These are phyloP conservation scores for Arge pagana DNA, from an alignment of 2,888 invertebrate genomes.

Conservation along the genomic window DNA sequence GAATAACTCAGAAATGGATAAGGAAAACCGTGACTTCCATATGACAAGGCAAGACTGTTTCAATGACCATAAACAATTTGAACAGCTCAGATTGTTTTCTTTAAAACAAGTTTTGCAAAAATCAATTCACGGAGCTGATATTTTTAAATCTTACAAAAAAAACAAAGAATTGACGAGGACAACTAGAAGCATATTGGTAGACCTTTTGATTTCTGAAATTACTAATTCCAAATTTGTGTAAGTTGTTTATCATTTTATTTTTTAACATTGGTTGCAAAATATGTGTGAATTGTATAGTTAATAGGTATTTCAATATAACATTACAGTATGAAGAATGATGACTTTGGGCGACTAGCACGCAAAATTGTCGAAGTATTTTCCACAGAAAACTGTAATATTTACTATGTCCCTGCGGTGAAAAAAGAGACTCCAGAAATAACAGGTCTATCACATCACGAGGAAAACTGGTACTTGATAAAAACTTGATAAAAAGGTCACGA, in stretches of 20 bases:
- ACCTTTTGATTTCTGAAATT: background rate
- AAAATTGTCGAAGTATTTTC: constrained; percentile 1
- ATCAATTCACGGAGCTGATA: background rate
- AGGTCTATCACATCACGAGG: background rate
- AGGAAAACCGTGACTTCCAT: too few relatives aligned
- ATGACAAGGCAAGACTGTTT: too few relatives aligned
- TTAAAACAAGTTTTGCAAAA: background rate
- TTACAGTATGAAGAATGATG: background rate
- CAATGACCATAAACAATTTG: too few relatives aligned
- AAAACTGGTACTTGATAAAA: constrained; percentile 2
- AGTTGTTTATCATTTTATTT: background rate
- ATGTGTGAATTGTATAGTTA: background rate
- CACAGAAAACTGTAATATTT: background rate
- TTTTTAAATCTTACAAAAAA: background rate
- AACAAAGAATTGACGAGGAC: background rate
- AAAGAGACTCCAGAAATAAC: background rate
- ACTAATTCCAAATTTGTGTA: background rate
- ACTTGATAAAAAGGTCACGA: background rate
- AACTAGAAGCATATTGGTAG: background rate
- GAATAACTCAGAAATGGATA: too few relatives aligned
- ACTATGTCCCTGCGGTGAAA: background rate
- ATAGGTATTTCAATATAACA: background rate
- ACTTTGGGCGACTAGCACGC: background rate
- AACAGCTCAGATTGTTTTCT: too few relatives aligned
- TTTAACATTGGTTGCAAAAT: background rate